Evolutionary conservation across 2,888 invertebrate species (phyloP).

Genomic region (Agonopterix subpropinquella): DNA sequence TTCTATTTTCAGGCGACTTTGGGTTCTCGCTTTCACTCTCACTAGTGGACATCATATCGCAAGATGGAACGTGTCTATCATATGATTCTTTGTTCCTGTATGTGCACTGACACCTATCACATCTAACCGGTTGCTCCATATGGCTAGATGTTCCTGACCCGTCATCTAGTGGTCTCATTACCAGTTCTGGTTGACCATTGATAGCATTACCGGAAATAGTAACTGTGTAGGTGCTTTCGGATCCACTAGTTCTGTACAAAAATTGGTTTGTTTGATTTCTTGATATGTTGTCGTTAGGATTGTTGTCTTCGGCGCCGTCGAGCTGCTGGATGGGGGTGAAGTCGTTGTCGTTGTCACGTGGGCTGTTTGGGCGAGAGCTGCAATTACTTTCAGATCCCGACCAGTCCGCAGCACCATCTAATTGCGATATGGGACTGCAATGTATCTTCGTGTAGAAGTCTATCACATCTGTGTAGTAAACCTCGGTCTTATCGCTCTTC

Average conservation of each 20-base stretch:
- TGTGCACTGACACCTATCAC: slow-evolving; percentile 90
- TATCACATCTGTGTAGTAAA: slow-evolving; percentile 65
- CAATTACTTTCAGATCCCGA: slow-evolving; percentile 73
- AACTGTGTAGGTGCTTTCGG: slow-evolving; percentile 65
- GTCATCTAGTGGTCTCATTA: slow-evolving; percentile 64
- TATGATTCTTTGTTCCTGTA: slow-evolving; percentile 89
- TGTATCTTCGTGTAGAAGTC: slow-evolving; percentile 73
- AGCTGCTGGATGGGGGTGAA: slow-evolving; percentile 78
- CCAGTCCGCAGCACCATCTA: slow-evolving; percentile 83
- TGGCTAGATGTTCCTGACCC: slow-evolving; percentile 52
- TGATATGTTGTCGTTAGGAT: slow-evolving; percentile 42
- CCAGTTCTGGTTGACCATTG: slow-evolving; percentile 64
- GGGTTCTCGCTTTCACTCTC: slow-evolving; percentile 88
- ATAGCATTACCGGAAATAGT: slow-evolving; percentile 70
- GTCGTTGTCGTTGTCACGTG: slow-evolving; percentile 43
- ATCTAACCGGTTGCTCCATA: slow-evolving; percentile 86
- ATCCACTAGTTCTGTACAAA: slow-evolving; percentile 63
- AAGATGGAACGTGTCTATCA: slow-evolving; percentile 84
- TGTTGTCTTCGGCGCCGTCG: slow-evolving; percentile 82
- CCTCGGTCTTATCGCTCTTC: slow-evolving; percentile 58
- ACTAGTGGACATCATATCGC: slow-evolving; percentile 86
- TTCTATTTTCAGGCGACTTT: slow-evolving; percentile 71
- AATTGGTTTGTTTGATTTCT: slow-evolving; percentile 61
- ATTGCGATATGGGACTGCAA: slow-evolving; percentile 78
- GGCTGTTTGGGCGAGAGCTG: slow-evolving; percentile 63